Evolutionary conservation across 1,140 invertebrate genomes (phyloP), one percentile per base, ranked within the genome.

Genomic region (Nasonia vitripennis): DNA sequence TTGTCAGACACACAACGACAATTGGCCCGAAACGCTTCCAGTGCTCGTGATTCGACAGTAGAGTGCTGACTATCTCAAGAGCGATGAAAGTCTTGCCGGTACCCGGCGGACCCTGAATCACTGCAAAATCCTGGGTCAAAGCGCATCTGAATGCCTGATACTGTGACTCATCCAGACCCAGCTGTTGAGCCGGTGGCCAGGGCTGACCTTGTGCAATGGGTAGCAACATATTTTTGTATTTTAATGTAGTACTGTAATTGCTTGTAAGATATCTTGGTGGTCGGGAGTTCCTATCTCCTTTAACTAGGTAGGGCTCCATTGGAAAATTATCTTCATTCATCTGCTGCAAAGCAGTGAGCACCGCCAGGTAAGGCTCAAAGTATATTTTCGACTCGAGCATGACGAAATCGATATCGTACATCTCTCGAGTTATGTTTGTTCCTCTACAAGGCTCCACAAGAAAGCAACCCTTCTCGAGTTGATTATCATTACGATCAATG

Each of bases 1-100:
- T 98, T 0, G 97, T 98, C 87, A 96, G 97, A 89, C 97, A 97
- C 31, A 98, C 95, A 14, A 98, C 93, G 2, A 98, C 91, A 81
- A 98, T 95, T 6, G 96, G 96, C 0, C 87, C 89, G 37, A 77
- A 74, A 2, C 87, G 79, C 37, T 87, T 89, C 89, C 89, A 90
- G 1, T 31, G 17, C 4, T 87, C 70, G 10, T 91, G 84, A 88
- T 95, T 96, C 41, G 94, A 70, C 12, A 97, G 88, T 11, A 97
- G 89, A 3, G 94, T 94, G 86, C 95, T 91, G 0, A 95, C 94
- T 51, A 97, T 93, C 92, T 96, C 94, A 12, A 96, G 91, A 2
- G 96, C 96, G n/a, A 97, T 88, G 89, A 93, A 96, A 0, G 97
- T 97, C 93, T 98, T 97, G 0, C 97, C 94, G 98, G 97, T 71